These are phyloP conservation scores for Pomatorhinus ruficollis DNA, from an alignment of 2,113 vertebrate species.

Conservation along the genomic window DNA sequence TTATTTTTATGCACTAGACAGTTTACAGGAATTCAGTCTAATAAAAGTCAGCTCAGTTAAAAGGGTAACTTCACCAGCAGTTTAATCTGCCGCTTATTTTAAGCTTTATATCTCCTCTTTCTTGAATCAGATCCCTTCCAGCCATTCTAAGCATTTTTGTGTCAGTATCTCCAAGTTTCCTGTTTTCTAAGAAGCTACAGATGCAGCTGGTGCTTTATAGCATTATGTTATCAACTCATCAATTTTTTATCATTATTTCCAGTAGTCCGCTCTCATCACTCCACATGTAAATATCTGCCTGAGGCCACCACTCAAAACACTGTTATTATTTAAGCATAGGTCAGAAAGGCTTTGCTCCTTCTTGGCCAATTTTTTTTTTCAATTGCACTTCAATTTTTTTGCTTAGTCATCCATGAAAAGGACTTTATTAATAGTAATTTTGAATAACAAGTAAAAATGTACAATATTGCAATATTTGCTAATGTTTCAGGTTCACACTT, in stretches of 20 bases:
- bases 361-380: neutral
- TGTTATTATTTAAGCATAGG: neutral
- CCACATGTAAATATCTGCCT: conserved; percentile 38
- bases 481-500: neutral
- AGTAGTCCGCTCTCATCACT: conserved; percentile 40
- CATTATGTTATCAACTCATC: conserved; percentile 16
- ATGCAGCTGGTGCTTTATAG: neutral
- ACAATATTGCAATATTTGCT: neutral
- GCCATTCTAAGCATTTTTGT: neutral
- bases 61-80: neutral
- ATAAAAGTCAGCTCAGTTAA: neutral
- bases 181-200: conserved; percentile 8
- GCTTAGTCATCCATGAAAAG: neutral
- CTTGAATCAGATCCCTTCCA: neutral
- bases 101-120: neutral
- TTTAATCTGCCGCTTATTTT: neutral
- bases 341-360: neutral
- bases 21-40: neutral
- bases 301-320: conserved; percentile 27
- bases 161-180: neutral
- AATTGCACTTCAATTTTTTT: neutral
- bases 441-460: neutral
- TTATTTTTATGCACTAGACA: neutral
- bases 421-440: neutral
- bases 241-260: conserved; percentile 47